phyloP scores from a whole-genome alignment of 2,888 invertebrate genomes.

The Nycteola revayana region DNA sequence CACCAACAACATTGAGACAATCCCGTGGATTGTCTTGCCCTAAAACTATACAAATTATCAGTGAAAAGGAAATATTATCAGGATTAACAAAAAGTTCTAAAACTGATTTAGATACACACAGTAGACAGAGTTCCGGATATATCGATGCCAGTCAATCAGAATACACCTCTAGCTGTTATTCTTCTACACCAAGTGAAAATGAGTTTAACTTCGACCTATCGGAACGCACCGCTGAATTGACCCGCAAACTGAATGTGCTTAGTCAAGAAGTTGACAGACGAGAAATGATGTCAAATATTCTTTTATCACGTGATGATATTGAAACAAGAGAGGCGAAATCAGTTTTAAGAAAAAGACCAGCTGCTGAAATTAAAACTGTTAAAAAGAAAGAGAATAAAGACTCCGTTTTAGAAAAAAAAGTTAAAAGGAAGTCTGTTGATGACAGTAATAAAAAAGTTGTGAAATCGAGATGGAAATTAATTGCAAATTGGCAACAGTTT shows the following conservation, averaged over 20 bases:
- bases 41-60: conserved; percentile 78
- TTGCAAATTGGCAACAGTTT: conserved; percentile 81
- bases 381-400: conserved; percentile 38
- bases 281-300: conserved; percentile 46
- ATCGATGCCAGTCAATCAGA: conserved; percentile 78
- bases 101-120: conserved; percentile 54
- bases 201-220: conserved; percentile 76
- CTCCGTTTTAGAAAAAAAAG: conserved; percentile 39
- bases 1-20: conserved; percentile 59
- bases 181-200: conserved; percentile 76
- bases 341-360: conserved; percentile 56
- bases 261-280: conserved; percentile 63
- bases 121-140: conserved; percentile 71
- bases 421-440: conserved; percentile 35
- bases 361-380: conserved; percentile 38
- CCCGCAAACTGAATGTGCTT: conserved; percentile 65
- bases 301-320: conserved; percentile 45
- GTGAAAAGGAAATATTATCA: conserved; percentile 76
- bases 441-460: conserved; percentile 46
- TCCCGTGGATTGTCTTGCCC: conserved; percentile 72
- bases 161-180: conserved; percentile 77
- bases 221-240: conserved; percentile 70
- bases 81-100: conserved; percentile 69
- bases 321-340: conserved; percentile 40
- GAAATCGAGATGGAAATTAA: conserved; percentile 66